A percentile compares a stretch with the other conserved stretches of the same genome.
Evolutionary conservation across 2,888 invertebrate genomes (phyloP).

Genomic region (Ernsta delagoae): DNA sequence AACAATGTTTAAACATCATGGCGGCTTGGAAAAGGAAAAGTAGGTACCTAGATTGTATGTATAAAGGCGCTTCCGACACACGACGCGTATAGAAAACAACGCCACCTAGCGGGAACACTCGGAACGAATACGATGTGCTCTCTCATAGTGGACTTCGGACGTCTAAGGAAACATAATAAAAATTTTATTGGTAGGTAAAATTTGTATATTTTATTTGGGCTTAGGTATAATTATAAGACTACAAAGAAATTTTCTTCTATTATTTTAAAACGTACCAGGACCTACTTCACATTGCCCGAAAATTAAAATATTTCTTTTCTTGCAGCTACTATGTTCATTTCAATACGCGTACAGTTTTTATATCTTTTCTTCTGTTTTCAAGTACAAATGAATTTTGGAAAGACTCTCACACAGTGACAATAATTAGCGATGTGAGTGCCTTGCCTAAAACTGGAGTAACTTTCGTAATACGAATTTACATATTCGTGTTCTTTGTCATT

Average conservation of each 20-base stretch:
- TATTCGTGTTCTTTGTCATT: slow-evolving; percentile 4
- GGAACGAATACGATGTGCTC: not conserved
- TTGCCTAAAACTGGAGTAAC: slow-evolving; percentile 10
- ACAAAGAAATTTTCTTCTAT: too few relatives aligned
- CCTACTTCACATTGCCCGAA: too few relatives aligned
- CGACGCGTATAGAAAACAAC: not conserved
- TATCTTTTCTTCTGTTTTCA: too few relatives aligned
- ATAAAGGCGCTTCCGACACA: not conserved
- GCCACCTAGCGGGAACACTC: not conserved
- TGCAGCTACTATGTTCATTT: too few relatives aligned
- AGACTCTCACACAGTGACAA: too few relatives aligned
- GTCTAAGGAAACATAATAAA: slow-evolving; percentile 8
- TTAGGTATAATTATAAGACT: too few relatives aligned
- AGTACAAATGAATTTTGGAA: too few relatives aligned
- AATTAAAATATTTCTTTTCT: too few relatives aligned
- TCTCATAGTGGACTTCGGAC: not conserved
- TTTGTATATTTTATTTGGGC: slow-evolving; percentile 31
- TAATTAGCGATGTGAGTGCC: not conserved
- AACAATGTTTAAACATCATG: not conserved
- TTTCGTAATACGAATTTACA: slow-evolving; percentile 25
- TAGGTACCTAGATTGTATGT: not conserved
- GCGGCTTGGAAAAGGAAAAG: not conserved
- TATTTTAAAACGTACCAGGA: too few relatives aligned
- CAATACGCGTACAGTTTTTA: too few relatives aligned
- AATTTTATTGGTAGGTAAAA: slow-evolving; percentile 31